phyloP scores from a whole-genome alignment of 2,113 vertebrate species.

The Crotalus viridis region DNA sequence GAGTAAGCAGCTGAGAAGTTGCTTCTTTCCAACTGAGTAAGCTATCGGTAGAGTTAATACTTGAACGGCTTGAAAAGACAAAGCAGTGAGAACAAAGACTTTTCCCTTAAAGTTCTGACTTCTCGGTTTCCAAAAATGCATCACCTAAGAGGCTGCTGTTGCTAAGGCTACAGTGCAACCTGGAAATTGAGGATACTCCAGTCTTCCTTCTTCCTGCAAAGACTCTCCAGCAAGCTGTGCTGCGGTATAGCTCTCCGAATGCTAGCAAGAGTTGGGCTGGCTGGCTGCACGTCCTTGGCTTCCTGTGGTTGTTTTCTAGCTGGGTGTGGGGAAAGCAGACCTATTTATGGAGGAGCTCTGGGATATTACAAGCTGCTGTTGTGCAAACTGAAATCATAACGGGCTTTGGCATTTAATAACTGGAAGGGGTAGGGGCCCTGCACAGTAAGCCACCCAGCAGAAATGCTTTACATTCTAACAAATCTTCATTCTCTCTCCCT shows the following conservation, averaged over 20 bases:
- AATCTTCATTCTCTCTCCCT: not conserved
- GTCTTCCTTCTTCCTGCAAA: not conserved
- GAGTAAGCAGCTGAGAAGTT: constrained; percentile 23
- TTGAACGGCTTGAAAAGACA: constrained; percentile 38
- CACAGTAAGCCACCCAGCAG: constrained; percentile 51
- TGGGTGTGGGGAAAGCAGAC: constrained; percentile 61
- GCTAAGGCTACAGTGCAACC: constrained; percentile 58
- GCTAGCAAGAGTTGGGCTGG: constrained; percentile 59
- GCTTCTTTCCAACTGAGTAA: constrained; percentile 51
- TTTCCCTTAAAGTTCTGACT: constrained; percentile 47
- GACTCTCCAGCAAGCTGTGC: constrained; percentile 50
- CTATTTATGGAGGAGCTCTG: constrained; percentile 78
- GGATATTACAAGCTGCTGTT: constrained; percentile 65
- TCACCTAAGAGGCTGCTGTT: constrained; percentile 32
- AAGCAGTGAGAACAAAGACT: constrained; percentile 38
- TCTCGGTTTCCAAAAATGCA: not conserved
- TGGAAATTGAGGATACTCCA: constrained; percentile 41
- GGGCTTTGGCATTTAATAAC: constrained; percentile 60
- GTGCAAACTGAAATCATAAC: constrained; percentile 71
- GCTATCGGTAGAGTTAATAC: constrained; percentile 48
- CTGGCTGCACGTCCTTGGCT: constrained; percentile 64
- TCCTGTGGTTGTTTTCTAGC: constrained; percentile 73
- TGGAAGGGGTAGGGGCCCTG: constrained; percentile 62
- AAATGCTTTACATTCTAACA: not conserved
- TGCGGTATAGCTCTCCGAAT: constrained; percentile 64